phyloP scores from a whole-genome alignment of 2,797 vertebrate species.

The Buceros bicornis region DNA sequence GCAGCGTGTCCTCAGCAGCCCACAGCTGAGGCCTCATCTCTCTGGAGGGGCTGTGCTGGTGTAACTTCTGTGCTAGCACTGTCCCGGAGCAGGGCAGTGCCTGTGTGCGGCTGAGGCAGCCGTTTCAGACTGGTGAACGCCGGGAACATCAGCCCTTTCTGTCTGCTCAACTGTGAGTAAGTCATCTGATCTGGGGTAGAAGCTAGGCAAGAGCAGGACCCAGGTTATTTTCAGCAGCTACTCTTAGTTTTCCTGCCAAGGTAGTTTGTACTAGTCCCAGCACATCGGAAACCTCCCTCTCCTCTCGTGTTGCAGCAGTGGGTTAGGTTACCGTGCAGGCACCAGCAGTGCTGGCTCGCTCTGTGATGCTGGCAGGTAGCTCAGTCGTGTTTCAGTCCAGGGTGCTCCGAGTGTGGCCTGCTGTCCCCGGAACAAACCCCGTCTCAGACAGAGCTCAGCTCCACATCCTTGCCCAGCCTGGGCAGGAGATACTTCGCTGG shows the following conservation, averaged over 20 bases:
- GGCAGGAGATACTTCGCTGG: background rate
- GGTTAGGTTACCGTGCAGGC: background rate
- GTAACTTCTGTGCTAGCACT: constrained; percentile 1
- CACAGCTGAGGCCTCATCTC: background rate
- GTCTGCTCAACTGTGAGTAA: constrained; percentile 47
- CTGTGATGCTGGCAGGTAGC: background rate
- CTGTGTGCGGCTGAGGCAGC: background rate
- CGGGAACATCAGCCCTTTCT: background rate
- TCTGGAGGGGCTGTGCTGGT: background rate
- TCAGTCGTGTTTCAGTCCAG: background rate
- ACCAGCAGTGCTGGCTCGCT: background rate
- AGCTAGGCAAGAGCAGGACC: constrained; percentile 12
- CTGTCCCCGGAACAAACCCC: background rate
- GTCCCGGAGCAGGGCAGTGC: background rate
- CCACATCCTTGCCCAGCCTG: background rate
- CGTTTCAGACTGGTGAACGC: background rate
- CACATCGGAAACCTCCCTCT: background rate
- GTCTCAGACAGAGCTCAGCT: background rate
- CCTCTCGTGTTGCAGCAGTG: constrained; percentile 12
- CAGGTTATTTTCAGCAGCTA: constrained; percentile 44
- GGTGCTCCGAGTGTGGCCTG: background rate
- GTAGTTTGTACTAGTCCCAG: constrained; percentile 36
- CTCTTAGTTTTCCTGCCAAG: constrained; percentile 33
- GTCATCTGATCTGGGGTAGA: constrained; percentile 40
- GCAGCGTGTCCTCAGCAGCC: background rate